Conservation (phyloP, 2,797 vertebrate genomes). For the Rhodeus uyekii region DNA sequence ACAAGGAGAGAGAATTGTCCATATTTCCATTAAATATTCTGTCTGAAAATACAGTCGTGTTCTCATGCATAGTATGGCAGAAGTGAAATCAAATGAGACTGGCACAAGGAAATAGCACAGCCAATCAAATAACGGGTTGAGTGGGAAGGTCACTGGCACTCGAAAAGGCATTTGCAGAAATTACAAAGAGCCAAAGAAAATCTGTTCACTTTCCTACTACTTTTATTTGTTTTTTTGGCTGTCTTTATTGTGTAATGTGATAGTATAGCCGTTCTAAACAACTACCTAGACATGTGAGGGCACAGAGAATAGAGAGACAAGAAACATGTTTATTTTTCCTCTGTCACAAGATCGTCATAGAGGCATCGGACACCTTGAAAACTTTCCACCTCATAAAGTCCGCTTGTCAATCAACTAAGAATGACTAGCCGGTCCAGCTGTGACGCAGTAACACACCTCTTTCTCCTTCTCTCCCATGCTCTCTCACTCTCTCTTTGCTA, state of each 20-base stretch:
- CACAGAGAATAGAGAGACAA: background rate
- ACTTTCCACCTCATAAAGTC: slow-evolving; percentile 17
- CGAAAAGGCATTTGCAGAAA: background rate
- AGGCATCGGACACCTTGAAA: slow-evolving; percentile 48
- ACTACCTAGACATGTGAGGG: background rate
- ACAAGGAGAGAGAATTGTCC: background rate
- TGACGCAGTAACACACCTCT: slow-evolving; percentile 49
- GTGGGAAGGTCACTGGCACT: slow-evolving; percentile 12
- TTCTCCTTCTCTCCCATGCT: slow-evolving; percentile 44
- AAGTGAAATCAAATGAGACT: background rate
- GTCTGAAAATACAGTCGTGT: background rate
- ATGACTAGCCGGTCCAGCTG: background rate
- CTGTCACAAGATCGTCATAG: slow-evolving; percentile 26
- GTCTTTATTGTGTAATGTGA: background rate
- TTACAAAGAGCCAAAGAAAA: background rate
- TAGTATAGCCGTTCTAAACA: background rate
- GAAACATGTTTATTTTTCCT: slow-evolving; percentile 37
- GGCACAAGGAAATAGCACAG: background rate
- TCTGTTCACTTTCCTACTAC: background rate
- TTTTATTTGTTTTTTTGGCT: background rate
- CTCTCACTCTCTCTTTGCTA: slow-evolving; percentile 18
- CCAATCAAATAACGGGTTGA: background rate
- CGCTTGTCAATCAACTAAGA: slow-evolving; percentile 28
- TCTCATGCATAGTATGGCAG: background rate
- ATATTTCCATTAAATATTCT: background rate